phyloP scores from a whole-genome alignment of 2,113 vertebrate genomes.

The Myotis lucifugus region DNA sequence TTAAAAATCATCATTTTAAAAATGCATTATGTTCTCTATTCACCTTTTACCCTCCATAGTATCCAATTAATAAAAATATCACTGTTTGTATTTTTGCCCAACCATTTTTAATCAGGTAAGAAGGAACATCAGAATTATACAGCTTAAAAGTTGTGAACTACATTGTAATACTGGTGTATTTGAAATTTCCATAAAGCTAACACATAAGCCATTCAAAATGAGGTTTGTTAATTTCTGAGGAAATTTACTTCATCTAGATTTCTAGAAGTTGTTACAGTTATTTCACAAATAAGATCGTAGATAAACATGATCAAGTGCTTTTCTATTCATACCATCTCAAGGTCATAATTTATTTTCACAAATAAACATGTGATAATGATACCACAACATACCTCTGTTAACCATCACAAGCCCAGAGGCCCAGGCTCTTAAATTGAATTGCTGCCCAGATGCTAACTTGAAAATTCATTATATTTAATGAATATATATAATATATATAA shows the following conservation, averaged over 20 bases:
- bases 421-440: conserved; percentile 34
- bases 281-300: conserved; percentile 62
- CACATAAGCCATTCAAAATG: not conserved
- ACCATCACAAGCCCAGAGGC: conserved; percentile 15
- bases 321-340: conserved; percentile 61
- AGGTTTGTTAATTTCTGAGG: not conserved
- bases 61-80: not conserved
- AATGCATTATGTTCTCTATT: not conserved
- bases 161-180: not conserved
- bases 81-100: not conserved
- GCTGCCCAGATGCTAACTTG: conserved; percentile 34
- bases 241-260: conserved; percentile 9
- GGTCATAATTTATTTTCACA: conserved; percentile 75
- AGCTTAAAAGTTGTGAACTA: not conserved
- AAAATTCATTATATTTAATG: conserved; percentile 48
- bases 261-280: not conserved
- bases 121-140: not conserved
- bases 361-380: conserved; percentile 73
- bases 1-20: not conserved
- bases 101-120: not conserved
- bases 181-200: conserved; percentile 41
- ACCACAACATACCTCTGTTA: conserved; percentile 55
- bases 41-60: not conserved
- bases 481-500: not conserved
- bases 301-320: conserved; percentile 43